Evolutionary conservation across 2,113 vertebrate genomes (phyloP).

Genomic region (Brachypodius melanocephalos): DNA sequence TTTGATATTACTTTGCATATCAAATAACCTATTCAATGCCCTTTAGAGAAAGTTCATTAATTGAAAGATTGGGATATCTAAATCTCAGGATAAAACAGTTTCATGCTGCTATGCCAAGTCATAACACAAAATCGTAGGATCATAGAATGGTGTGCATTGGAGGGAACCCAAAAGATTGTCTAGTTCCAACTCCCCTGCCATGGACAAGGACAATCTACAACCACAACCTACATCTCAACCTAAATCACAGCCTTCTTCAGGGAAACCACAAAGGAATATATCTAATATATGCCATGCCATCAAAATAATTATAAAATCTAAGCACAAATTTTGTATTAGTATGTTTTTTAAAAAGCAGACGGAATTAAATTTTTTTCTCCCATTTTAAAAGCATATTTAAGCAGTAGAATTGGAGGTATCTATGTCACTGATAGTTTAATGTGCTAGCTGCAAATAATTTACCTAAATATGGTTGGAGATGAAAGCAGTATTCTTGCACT

Average conservation of each 20-base stretch:
- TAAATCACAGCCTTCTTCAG: not conserved
- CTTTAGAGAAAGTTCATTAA: not conserved
- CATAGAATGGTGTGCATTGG: not conserved
- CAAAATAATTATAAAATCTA: not conserved
- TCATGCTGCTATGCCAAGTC: not conserved
- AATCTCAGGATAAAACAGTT: not conserved
- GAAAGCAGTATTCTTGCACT: not conserved
- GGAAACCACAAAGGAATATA: not conserved
- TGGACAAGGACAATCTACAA: not conserved
- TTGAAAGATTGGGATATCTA: not conserved
- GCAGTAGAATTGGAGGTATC: not conserved
- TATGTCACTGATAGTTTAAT: not conserved
- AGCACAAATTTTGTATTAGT: not conserved
- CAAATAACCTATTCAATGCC: not conserved
- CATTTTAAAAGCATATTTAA: not conserved
- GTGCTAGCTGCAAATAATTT: not conserved
- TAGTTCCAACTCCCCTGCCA: accelerated
- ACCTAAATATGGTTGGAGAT: not conserved
- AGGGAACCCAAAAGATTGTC: not conserved
- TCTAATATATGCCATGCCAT: not conserved
- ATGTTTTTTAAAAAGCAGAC: not conserved
- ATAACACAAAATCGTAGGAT: not conserved
- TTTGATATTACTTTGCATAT: not conserved
- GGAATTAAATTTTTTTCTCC: not conserved
- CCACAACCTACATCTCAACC: not conserved